A percentile compares a stretch with the other conserved stretches of the same genome.
These are phyloP conservation scores for Halcyon chelicuti DNA, from an alignment of 2,797 vertebrate species.

Conservation along the genomic window DNA sequence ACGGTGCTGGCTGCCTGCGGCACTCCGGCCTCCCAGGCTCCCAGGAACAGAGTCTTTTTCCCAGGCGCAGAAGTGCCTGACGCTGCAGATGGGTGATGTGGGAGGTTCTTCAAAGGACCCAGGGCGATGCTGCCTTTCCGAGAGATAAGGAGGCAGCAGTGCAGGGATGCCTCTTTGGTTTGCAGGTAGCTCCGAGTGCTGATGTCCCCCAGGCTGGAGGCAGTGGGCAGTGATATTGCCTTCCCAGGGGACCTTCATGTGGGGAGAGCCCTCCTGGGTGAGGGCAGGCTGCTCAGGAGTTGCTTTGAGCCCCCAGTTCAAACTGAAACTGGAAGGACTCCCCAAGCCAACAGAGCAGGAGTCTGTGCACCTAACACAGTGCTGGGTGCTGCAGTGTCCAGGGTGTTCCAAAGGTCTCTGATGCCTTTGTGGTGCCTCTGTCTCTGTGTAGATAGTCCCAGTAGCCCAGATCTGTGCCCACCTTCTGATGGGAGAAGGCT, in stretches of 20 bases:
- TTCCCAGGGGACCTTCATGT: not conserved
- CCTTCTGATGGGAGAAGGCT: not conserved
- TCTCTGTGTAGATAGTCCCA: not conserved
- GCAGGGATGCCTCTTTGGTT: not conserved
- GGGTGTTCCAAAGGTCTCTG: fast-evolving
- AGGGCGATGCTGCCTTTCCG: not conserved
- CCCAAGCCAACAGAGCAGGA: not conserved
- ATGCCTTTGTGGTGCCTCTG: not conserved
- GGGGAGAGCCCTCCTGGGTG: not conserved
- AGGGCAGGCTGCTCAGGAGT: not conserved
- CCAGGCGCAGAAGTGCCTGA: not conserved
- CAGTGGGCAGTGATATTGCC: fast-evolving
- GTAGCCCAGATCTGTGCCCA: not conserved
- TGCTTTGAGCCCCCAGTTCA: not conserved
- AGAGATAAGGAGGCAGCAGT: not conserved
- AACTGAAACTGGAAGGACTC: not conserved
- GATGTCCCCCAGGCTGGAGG: not conserved
- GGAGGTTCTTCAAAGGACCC: not conserved
- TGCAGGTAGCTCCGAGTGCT: not conserved
- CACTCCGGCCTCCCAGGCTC: not conserved
- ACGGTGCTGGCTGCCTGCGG: not conserved
- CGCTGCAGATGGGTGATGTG: not conserved
- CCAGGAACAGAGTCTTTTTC: not conserved
- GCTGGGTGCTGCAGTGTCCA: not conserved
- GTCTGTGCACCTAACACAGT: not conserved